These are phyloP conservation scores for Cecidostiba fungosa DNA, from an alignment of 2,888 invertebrate genomes.

Conservation along the genomic window DNA sequence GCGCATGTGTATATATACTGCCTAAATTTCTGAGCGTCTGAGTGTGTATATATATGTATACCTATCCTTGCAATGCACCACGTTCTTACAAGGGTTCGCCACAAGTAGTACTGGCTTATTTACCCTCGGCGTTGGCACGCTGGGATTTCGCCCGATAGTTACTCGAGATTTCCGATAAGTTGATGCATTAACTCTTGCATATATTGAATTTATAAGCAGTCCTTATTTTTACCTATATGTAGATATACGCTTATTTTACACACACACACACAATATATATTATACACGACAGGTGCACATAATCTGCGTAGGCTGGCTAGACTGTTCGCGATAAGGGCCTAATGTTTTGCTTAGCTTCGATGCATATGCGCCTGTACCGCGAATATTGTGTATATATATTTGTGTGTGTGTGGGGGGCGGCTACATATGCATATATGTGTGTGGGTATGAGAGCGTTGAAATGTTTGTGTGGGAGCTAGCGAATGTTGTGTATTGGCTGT, in stretches of 20 bases:
- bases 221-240: not conserved
- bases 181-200: conserved; percentile 6
- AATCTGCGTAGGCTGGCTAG: not conserved
- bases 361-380: not conserved
- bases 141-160: conserved; percentile 11
- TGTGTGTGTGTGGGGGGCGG: not conserved
- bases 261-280: not conserved
- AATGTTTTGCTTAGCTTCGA: conserved; percentile 19
- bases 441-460: not conserved
- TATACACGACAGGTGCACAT: not conserved
- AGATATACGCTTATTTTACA: not conserved
- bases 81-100: not conserved
- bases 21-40: not conserved
- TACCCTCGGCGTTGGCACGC: not conserved
- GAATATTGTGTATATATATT: not conserved
- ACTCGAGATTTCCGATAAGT: conserved; percentile 32
- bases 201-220: not conserved
- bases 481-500: not conserved
- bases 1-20: not conserved
- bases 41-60: no score
- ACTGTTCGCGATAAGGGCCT: not conserved
- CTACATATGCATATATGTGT: not conserved
- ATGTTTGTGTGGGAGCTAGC: not conserved
- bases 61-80: not conserved
- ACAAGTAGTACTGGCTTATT: not conserved